These are phyloP conservation scores for Indicator indicator DNA, from an alignment of 2,113 vertebrate genomes.

Conservation along the genomic window DNA sequence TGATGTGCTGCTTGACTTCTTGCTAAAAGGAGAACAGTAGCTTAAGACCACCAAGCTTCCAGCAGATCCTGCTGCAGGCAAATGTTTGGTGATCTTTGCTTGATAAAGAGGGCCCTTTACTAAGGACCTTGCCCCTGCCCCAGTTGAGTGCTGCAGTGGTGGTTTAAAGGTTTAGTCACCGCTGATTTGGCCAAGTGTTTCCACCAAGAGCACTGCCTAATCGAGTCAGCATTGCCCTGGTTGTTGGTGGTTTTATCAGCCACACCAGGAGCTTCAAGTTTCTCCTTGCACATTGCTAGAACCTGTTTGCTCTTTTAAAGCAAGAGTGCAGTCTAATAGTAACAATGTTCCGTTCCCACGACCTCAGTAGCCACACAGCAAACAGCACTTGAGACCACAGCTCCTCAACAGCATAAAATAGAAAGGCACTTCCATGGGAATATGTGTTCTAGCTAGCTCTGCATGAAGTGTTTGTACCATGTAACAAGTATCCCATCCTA, in stretches of 20 bases:
- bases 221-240: neutral
- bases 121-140: neutral
- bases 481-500: neutral
- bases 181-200: neutral
- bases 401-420: neutral
- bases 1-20: conserved; percentile 85
- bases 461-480: neutral
- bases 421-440: neutral
- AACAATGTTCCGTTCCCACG: neutral
- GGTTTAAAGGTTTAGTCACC: neutral
- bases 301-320: neutral
- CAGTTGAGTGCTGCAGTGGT: too few species aligned
- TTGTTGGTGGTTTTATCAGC: neutral
- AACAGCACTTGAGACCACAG: neutral
- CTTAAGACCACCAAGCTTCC: neutral
- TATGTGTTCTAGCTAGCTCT: neutral
- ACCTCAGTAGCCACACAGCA: neutral
- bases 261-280: neutral
- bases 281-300: neutral
- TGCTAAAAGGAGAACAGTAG: conserved; percentile 73
- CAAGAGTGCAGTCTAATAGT: neutral
- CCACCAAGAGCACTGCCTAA: neutral
- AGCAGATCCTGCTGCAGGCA: neutral
- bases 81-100: neutral
- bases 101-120: neutral